phyloP scores from a whole-genome alignment of 2,113 vertebrate genomes.

The Toxotes jaculatrix region DNA sequence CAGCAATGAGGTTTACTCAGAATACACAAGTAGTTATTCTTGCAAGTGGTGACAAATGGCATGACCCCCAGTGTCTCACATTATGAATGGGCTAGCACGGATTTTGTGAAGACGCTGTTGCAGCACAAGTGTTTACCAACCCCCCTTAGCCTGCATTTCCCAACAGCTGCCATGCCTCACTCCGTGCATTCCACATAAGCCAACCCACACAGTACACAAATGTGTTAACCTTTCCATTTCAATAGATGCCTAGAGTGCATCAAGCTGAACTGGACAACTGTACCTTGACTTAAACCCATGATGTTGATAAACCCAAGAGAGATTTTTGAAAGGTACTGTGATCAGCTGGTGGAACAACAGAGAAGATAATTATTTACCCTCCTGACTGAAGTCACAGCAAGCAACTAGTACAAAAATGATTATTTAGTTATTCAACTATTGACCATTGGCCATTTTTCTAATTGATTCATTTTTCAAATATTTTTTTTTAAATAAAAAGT shows the following conservation, averaged over 20 bases:
- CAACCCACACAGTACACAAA: slow-evolving; percentile 3
- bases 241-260: slow-evolving; percentile 8
- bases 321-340: neutral
- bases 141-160: slow-evolving; percentile 11
- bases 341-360: neutral
- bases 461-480: no score
- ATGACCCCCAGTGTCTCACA: neutral
- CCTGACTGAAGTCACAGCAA: neutral
- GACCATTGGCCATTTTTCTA: neutral
- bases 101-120: slow-evolving; percentile 6
- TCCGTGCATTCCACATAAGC: slow-evolving; percentile 20
- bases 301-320: neutral
- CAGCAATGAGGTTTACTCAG: neutral
- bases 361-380: neutral
- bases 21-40: neutral
- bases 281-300: neutral
- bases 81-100: neutral
- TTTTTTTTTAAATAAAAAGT: no score
- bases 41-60: neutral
- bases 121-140: slow-evolving; percentile 24
- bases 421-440: neutral
- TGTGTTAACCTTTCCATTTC: slow-evolving; percentile 26
- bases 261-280: neutral
- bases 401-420: neutral
- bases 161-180: slow-evolving; percentile 45